Evolutionary conservation across 1,140 invertebrate species (phyloP), one percentile per base, ranked within the genome.

Genomic region (Drosophila ficusphila): DNA sequence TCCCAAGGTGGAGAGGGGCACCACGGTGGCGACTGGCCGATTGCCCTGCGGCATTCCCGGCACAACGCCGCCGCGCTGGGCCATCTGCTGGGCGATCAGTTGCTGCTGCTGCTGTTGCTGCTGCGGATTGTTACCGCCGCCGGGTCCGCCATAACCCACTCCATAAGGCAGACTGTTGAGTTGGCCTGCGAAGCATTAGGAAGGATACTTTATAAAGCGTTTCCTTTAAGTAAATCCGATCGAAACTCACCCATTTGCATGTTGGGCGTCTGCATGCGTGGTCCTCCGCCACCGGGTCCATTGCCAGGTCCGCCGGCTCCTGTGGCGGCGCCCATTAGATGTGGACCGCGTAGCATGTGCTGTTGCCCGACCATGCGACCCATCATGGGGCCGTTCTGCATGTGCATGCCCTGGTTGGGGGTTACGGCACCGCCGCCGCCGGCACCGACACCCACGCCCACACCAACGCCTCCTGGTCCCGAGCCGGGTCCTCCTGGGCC

Each of bases 361-460:
- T 92, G 93, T 53, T 94, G 93, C 83, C 94, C 93, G 0, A 93
- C 92, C 23, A 94, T 93, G 8, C 93, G 91, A 0, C 93, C 79
- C 91, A 95, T 93, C 92, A 95, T 93, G 1, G 95, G 94, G 7
- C 95, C 96, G 81, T 96, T 96, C 90, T 95, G 95, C 72, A 90
- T 85, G 68, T 92, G 92, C 67, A 91, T 92, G 7, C 90, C 89
- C 74, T 93, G 92, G 31, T 90, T 86, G 4, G 82, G 46, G 3
- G 69, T 70, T 33, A 65, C 60, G 16, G 78, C 83, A n/a, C 73
- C 77, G 9, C 71, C 76, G 4, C 75, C 79, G 25, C 74, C 77
- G 9, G 76, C 82, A 16, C 69, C 75, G 11, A 75, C 46, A 33
- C 53, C 53, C n/a, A n/a, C 79, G 25, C 74, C 77, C 8, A 73